Evolutionary conservation across 1,140 invertebrate genomes (phyloP), one percentile per base, ranked within the genome.

Genomic region (Agrypnia vestita): DNA sequence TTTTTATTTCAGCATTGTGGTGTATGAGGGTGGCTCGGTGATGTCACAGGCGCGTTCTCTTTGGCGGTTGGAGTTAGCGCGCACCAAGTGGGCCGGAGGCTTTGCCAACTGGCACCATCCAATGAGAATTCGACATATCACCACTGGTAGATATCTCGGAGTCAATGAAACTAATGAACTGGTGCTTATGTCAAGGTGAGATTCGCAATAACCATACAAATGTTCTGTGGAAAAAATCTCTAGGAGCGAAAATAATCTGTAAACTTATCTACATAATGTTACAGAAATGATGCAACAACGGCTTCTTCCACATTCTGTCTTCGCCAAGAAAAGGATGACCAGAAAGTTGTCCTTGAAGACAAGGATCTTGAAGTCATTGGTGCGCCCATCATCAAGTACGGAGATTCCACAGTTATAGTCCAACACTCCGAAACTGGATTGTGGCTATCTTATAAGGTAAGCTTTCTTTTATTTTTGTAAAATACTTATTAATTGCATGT

Each of bases 331-430:
- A 98, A 97, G 90, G 98, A 99, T 86, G 98, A 99, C 85, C 97
- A 98, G 88, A 99, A 99, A 89, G 95, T 97, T 76, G 93, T 97
- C 15, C 91, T 98, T 1, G 97, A 99, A 90, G 97, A 99, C 85
- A 99, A 99, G 87, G 98, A 99, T 90, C 91, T 99, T 84, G 99
- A 99, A 90, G 95, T 99, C 0, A 99, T 99, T 86, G 99, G 99
- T 3, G 92, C 94, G 11, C 95, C 98, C 3, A 97, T 99, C 85
- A 98, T 99, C 84, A 99, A 99, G 87, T 99, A 99, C 88, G 99
- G 98, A 86, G 99, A 99, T 88, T 98, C 97, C 12, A 97, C 98
- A 10, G 97, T 99, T 46, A 99, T 99, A 84, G 94, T 99, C 59
- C 98, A 99, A 87, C 99, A 99, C 89, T 94, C 96, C 11, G 96